Percentiles rank a stretch among this genome's conserved stretches.
Evolutionary conservation across 2,113 vertebrate genomes (phyloP).

Genomic region (Taxidea taxus): DNA sequence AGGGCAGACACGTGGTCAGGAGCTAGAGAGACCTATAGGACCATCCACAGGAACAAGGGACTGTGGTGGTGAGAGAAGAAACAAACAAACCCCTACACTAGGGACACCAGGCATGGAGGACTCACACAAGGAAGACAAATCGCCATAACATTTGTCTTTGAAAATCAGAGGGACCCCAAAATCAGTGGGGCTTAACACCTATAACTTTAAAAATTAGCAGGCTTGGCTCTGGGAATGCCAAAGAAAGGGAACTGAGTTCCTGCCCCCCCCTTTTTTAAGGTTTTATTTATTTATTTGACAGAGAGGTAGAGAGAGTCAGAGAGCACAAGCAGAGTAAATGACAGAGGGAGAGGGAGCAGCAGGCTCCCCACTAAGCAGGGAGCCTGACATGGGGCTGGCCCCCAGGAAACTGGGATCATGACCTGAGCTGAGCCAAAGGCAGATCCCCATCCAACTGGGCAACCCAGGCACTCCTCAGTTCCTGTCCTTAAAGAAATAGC

Average conservation of each 20-base stretch:
- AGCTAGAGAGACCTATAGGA: background rate
- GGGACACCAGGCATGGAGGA: background rate
- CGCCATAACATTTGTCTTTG: background rate
- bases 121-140: background rate
- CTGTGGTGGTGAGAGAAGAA: background rate
- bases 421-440: too few species aligned
- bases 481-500: background rate
- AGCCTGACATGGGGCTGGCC: too few species aligned
- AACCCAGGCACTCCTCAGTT: too few species aligned
- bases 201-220: background rate
- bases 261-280: background rate
- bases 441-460: too few species aligned
- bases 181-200: background rate
- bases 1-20: background rate
- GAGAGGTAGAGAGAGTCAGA: too few species aligned
- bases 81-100: background rate
- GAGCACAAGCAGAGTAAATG: too few species aligned
- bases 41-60: background rate
- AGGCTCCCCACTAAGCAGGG: too few species aligned
- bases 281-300: too few species aligned
- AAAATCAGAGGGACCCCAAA: background rate
- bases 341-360: too few species aligned
- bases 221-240: background rate
- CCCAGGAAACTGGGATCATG: too few species aligned
- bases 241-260: background rate